These are phyloP conservation scores for Onthophagus taurus DNA, from an alignment of 1,140 invertebrate genomes.

Conservation along the genomic window DNA sequence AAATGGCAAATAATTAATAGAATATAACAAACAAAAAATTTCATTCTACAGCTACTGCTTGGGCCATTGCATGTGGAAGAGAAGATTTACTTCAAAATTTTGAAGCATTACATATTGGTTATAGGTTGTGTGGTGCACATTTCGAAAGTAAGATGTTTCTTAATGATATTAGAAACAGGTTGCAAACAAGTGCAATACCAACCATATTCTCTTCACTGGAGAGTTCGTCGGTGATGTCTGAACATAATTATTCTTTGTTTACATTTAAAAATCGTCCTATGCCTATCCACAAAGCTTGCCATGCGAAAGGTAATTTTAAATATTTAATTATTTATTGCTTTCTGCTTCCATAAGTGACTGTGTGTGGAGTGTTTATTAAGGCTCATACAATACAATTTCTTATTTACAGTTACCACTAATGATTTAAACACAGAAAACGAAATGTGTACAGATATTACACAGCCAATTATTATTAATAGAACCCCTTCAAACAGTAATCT, in stretches of 20 bases:
- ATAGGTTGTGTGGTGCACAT: conserved; percentile 5
- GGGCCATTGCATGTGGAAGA: conserved; percentile 5
- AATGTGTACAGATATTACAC: too few relatives aligned
- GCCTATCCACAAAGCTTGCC: not conserved
- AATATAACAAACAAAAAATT: too few relatives aligned
- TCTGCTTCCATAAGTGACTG: not conserved
- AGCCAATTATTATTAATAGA: too few relatives aligned
- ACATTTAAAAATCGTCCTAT: not conserved
- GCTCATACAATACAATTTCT: not conserved
- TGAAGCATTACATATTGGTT: not conserved
- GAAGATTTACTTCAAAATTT: not conserved
- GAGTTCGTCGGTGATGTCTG: not conserved
- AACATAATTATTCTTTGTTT: not conserved
- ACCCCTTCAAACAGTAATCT: too few relatives aligned
- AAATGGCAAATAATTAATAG: too few relatives aligned
- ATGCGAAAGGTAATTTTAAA: not conserved
- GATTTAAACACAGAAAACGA: not conserved
- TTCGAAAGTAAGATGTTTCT: conserved; percentile 7
- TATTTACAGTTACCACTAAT: not conserved
- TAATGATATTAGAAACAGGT: not conserved
- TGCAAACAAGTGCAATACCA: not conserved
- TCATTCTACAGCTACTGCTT: not conserved
- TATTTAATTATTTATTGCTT: not conserved
- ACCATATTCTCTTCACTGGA: not conserved
- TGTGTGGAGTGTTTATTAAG: not conserved